Base-by-base conservation (phyloP, 2,113 vertebrate genomes). In the Salvator merianae region DNA sequence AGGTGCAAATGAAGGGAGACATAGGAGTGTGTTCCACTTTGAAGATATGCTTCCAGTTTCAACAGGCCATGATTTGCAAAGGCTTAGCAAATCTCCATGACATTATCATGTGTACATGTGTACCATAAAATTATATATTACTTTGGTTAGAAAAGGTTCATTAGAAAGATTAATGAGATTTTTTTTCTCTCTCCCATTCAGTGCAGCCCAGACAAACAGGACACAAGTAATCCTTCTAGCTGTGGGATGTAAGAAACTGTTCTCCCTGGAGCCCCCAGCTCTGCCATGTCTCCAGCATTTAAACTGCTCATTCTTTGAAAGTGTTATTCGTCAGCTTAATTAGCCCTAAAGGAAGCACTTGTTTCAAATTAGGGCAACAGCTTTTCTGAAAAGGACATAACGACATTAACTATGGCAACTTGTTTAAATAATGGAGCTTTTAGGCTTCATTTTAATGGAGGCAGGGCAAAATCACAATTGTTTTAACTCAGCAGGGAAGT, bases 301-400 rank as follows among this genome's bases (percentile, higher is more conserved):
- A 88, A 91, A 90, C 86, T 69, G 47, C 82, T 88, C 80, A n/a
- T 32, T 92, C 88, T 88, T 32, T 26, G 59, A 62, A 83, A 93
- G 84, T 24, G 79, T 69, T 88, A 90, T 93, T 94, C 87, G 89
- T 94, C 93, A 93, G 92, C 83, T 88, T 94, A 95, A 95, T 96
- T 95, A 94, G 90, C 89, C 93, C 92, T 91, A 89, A 93, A 95
- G 92, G 92, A 95, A 95, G 83, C 83, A 84, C 88, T 92, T 89
- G 36, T 85, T 93, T 94, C 85, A 89, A 93, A 95, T 90, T 38
- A 92, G 90, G 90, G 90, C 87, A 94, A 92, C 83, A 89, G 80
- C 87, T 87, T 93, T 88, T 90, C 83, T 2, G 30, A 86, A 89
- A 94, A 94, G 91, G 87, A 92, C 88, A 74, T 80, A 78, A 91